Conservation (phyloP, 2,113 vertebrate genomes). For the Varanus salvator region DNA sequence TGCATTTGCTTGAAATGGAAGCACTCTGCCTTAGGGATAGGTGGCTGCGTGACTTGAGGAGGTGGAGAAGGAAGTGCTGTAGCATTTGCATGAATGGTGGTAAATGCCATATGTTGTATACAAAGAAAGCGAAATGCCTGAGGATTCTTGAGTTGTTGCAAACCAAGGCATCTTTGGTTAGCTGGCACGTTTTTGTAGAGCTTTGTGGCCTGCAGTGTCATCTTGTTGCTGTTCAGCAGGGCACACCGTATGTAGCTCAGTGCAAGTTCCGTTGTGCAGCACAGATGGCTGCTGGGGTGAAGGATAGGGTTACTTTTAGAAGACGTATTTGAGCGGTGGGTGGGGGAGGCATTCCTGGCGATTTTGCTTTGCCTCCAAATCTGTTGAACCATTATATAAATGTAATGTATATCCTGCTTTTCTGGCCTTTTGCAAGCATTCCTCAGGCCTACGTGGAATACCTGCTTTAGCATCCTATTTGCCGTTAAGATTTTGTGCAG, state of each 20-base stretch:
- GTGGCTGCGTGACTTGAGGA: not conserved
- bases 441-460: not conserved
- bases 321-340: not conserved
- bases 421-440: not conserved
- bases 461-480: not conserved
- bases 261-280: not conserved
- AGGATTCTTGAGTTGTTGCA: not conserved
- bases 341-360: no score
- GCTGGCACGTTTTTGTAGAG: not conserved
- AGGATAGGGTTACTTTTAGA: not conserved
- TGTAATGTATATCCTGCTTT: not conserved
- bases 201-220: not conserved
- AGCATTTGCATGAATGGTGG: not conserved
- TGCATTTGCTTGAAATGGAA: not conserved
- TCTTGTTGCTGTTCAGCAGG: not conserved
- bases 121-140: not conserved
- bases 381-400: not conserved
- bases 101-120: slow-evolving; percentile 19
- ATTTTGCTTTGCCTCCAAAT: not conserved
- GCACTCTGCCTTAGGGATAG: not conserved
- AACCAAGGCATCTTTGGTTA: not conserved
- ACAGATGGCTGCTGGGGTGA: no score
- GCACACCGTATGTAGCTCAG: not conserved
- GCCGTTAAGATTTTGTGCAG: not conserved
- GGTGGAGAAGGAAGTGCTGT: slow-evolving; percentile 18